Percentiles rank a stretch among this genome's conserved stretches.
phyloP scores from a whole-genome alignment of 2,888 invertebrate species.

The Callyntrura guangdongensis region DNA sequence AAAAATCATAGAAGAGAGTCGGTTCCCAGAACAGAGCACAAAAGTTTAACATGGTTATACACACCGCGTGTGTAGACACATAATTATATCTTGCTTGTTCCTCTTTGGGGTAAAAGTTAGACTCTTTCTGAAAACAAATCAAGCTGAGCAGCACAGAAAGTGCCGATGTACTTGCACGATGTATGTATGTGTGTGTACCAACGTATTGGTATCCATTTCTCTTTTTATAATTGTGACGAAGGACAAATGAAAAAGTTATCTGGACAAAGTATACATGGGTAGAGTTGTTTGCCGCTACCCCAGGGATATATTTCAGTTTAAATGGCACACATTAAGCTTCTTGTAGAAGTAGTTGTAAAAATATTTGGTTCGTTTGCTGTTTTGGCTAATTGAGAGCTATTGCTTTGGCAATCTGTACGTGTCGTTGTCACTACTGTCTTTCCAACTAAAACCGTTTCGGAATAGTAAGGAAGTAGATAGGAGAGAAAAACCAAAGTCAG shows the following conservation, averaged over 20 bases:
- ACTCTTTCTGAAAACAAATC: slow-evolving; percentile 22
- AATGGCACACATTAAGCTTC: slow-evolving; percentile 47
- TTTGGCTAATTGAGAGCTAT: slow-evolving; percentile 77
- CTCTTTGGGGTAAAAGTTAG: neutral
- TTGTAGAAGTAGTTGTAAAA: slow-evolving; percentile 60
- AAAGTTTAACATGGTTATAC: no score
- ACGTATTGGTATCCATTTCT: slow-evolving; percentile 17
- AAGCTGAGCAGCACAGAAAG: slow-evolving; percentile 36
- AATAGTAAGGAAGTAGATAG: neutral
- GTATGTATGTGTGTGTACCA: neutral
- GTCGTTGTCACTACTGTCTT: slow-evolving; percentile 64
- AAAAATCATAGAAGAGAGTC: slow-evolving; percentile 67
- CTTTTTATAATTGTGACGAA: slow-evolving; percentile 47
- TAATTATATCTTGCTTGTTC: no score
- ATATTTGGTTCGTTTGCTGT: slow-evolving; percentile 64
- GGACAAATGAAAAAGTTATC: slow-evolving; percentile 51
- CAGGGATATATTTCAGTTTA: slow-evolving; percentile 45
- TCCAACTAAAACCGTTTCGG: slow-evolving; percentile 5
- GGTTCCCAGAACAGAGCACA: neutral
- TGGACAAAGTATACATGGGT: slow-evolving; percentile 33
- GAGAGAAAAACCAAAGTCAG: slow-evolving; percentile 17
- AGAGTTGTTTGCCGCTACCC: neutral
- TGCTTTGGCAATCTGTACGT: slow-evolving; percentile 72
- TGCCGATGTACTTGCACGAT: slow-evolving; percentile 10
- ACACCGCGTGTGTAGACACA: neutral